phyloP scores from a whole-genome alignment of 2,888 invertebrate genomes.

The Adelphocoris suturalis region DNA sequence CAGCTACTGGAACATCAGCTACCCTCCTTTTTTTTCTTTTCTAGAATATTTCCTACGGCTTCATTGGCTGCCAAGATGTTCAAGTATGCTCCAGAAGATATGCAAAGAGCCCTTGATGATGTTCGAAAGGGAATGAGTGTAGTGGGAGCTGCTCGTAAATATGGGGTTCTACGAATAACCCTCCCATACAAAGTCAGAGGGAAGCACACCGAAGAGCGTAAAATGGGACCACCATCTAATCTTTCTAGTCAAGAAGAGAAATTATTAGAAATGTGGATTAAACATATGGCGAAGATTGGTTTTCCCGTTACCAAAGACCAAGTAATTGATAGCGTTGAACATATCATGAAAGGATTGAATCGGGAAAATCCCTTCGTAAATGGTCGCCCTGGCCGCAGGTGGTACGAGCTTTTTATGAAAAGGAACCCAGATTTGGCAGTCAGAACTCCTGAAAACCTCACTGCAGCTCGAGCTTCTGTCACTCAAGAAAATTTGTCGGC shows the following conservation, averaged over 20 bases:
- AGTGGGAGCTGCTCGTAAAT: not conserved
- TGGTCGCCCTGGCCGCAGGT: conserved; percentile 73
- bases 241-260: conserved; percentile 69
- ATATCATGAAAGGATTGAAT: conserved; percentile 69
- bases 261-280: conserved; percentile 65
- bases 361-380: conserved; percentile 73
- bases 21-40: conserved; percentile 43
- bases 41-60: not conserved
- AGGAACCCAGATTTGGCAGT: conserved; percentile 73
- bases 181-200: conserved; percentile 31
- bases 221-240: conserved; percentile 67
- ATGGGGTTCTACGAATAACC: conserved; percentile 59
- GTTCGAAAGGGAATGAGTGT: not conserved
- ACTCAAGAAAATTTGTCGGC: conserved; percentile 69
- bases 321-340: conserved; percentile 74
- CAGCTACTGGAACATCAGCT: conserved; percentile 28
- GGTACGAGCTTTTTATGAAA: conserved; percentile 73
- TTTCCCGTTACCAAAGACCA: conserved; percentile 72
- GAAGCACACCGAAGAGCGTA: not conserved
- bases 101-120: conserved; percentile 17
- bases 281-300: conserved; percentile 52
- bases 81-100: not conserved
- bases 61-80: not conserved
- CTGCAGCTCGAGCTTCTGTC: conserved; percentile 71
- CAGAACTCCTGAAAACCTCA: conserved; percentile 73